phyloP scores from a whole-genome alignment of 2,797 vertebrate species.

The Simalia tracyae region DNA sequence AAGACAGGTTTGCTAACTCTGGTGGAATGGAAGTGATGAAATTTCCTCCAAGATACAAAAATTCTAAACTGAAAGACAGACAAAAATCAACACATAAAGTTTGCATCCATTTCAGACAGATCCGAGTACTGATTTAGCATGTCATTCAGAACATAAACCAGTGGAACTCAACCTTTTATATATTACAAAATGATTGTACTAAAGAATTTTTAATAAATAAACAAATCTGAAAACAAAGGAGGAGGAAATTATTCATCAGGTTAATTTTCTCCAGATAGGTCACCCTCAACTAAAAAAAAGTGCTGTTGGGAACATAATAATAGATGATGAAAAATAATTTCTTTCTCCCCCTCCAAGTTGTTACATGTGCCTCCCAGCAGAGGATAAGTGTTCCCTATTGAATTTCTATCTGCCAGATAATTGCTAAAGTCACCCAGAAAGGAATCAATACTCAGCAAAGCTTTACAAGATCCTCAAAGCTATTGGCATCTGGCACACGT shows the following conservation, averaged over 20 bases:
- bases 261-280: neutral
- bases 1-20: constrained; percentile 91
- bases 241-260: neutral
- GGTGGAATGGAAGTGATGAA: constrained; percentile 92
- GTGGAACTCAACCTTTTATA: neutral
- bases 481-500: neutral
- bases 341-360: neutral
- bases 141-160: neutral
- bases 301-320: neutral
- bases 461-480: neutral
- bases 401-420: neutral
- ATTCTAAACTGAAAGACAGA: constrained; percentile 84
- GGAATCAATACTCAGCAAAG: neutral
- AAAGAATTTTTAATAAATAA: neutral
- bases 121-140: neutral
- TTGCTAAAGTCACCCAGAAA: neutral
- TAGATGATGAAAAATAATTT: neutral
- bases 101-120: constrained; percentile 4
- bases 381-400: neutral
- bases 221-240: neutral
- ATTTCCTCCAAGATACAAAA: constrained; percentile 96
- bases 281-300: neutral
- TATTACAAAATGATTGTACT: neutral
- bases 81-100: constrained; percentile 14
- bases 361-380: neutral